Evolutionary conservation across 1,140 invertebrate genomes (phyloP).

Genomic region (Liolophura sinensis): DNA sequence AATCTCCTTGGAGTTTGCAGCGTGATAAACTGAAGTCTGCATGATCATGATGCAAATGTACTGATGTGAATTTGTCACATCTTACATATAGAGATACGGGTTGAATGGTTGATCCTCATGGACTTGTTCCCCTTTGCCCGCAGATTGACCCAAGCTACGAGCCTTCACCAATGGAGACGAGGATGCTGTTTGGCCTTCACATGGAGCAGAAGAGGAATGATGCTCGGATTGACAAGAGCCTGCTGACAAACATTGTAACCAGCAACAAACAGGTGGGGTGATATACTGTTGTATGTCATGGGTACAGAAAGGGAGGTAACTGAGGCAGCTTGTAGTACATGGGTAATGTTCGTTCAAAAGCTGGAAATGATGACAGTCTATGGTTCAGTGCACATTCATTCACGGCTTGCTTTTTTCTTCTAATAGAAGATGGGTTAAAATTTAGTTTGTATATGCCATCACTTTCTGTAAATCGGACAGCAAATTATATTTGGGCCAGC

Average conservation of each 20-base stretch:
- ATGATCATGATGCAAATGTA: no score
- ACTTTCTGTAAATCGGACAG: no score
- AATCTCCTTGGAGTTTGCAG: no score
- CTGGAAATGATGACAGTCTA: conserved; percentile 10
- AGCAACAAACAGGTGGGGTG: conserved; percentile 65
- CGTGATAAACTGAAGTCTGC: no score
- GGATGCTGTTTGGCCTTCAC: conserved; percentile 88
- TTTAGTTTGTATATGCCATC: no score
- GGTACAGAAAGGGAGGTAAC: neutral
- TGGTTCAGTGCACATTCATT: no score
- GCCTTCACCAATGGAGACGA: conserved; percentile 79
- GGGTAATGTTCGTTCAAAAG: conserved; percentile 5
- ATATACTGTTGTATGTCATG: conserved; percentile 1
- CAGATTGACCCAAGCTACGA: conserved; percentile 88
- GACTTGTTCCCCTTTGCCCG: neutral
- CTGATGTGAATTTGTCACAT: no score
- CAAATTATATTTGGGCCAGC: no score
- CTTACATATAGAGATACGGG: no score
- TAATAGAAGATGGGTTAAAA: no score
- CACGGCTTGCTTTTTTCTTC: no score
- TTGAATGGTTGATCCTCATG: no score
- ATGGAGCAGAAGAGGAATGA: conserved; percentile 93
- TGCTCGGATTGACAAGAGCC: conserved; percentile 75
- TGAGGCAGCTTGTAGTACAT: neutral
- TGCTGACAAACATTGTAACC: conserved; percentile 87